Base-by-base conservation (phyloP, 2,888 invertebrate species). In the Conomelus anceps region DNA sequence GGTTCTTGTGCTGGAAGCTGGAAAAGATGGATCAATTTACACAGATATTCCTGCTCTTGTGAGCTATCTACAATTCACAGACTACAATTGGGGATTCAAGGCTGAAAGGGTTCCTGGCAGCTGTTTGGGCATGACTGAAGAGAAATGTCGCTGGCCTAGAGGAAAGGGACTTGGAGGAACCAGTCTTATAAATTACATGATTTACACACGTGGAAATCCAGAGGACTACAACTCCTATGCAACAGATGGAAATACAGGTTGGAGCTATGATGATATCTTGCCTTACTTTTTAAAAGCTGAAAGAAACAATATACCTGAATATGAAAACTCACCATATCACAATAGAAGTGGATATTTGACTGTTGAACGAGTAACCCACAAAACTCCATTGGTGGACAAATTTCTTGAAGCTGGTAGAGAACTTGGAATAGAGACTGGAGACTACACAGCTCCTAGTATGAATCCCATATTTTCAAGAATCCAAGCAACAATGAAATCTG, bases 81-180 rank as follows among this genome's bases (percentile, higher is more conserved):
- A 95, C 85, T 95, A 95, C 91, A 95, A 96, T 90, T 97, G 96
- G 96, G 95, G 95, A 85, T 97, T 96, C 92, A 94, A 94, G 87
- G 95, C 96, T 91, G 95, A 95, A 91, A 95, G 95, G 0, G 96
- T 96, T 91, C 93, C 94, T 0, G 94, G 94, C 24, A 94, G 95
- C 1, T 96, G 96, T 90, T 92, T 94, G 89, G 94, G 94, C 93
- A 92, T 92, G 92, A 89, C 90, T 22, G 91, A 91, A 84, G 90
- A 91, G 34, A 88, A 91, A 26, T 92, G 92, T 90, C 90, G 90
- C 9, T 91, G 92, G 92, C 92, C 92, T 4, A 90, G 91, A 87
- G 92, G 92, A 7, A 92, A 92, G 90, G 91, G 90, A 20, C 26
- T 92, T 85, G 91, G 91, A 41, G 92, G 92, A 22, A 94, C 94